Evolutionary conservation across 2,113 vertebrate species (phyloP).

Genomic region (Rutilus rutilus): DNA sequence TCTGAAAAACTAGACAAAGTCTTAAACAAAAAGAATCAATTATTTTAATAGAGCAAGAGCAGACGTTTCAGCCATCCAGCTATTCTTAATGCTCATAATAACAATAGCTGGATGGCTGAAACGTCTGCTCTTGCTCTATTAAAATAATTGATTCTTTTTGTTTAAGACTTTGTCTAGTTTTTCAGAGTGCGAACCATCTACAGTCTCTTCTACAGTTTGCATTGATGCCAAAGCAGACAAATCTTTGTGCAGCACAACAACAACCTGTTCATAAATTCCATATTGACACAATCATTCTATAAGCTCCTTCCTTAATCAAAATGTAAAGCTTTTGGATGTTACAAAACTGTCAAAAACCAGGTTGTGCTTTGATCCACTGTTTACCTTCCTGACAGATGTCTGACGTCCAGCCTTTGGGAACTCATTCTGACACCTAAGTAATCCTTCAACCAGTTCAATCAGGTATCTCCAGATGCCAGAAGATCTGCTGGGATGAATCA

Average conservation of each 20-base stretch:
- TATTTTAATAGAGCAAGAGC: too few relatives aligned
- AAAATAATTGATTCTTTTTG: too few relatives aligned
- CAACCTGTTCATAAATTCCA: not conserved
- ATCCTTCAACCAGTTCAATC: slow-evolving; percentile 4
- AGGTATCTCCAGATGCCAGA: not conserved
- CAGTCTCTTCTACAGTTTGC: too few relatives aligned
- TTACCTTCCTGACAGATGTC: slow-evolving; percentile 13
- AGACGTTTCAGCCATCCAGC: too few relatives aligned
- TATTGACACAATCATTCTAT: not conserved
- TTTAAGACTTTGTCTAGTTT: too few relatives aligned
- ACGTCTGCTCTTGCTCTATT: too few relatives aligned
- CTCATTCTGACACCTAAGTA: slow-evolving; percentile 35
- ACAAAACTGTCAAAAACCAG: slow-evolving; percentile 21
- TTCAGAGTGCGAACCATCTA: too few relatives aligned
- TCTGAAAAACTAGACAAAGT: too few relatives aligned
- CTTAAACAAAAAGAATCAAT: too few relatives aligned
- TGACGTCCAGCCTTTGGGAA: slow-evolving; percentile 1
- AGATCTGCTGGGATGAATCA: slow-evolving; percentile 20
- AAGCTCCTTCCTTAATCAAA: slow-evolving; percentile 30
- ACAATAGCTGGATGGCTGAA: too few relatives aligned
- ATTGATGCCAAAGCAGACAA: not conserved
- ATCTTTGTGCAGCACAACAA: slow-evolving; percentile 1
- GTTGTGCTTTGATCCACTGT: slow-evolving; percentile 20
- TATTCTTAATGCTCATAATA: too few relatives aligned
- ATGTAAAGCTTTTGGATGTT: slow-evolving; percentile 6